A percentile compares a stretch with the other conserved stretches of the same genome.
Conservation (phyloP, 2,888 invertebrate genomes). For the Dilophus febrilis region DNA sequence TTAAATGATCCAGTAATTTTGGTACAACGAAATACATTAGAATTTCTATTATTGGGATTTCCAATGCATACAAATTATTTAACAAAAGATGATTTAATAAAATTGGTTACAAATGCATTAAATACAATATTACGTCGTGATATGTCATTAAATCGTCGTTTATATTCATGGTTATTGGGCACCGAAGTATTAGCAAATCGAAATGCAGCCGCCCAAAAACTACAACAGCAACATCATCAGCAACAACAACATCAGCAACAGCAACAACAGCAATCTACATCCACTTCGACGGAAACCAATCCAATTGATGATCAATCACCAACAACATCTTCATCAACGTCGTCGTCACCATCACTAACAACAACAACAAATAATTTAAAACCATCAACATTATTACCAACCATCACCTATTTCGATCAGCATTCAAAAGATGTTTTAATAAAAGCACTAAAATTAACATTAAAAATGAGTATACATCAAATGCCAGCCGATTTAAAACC, state of each 20-base stretch:
- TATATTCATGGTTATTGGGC: conserved; percentile 73
- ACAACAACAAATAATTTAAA: not conserved
- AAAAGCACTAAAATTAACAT: conserved; percentile 42
- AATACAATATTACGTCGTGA: conserved; percentile 63
- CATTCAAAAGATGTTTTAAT: conserved; percentile 50
- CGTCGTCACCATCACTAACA: not conserved
- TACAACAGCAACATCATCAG: not conserved
- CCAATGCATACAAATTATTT: conserved; percentile 68
- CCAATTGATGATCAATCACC: not conserved
- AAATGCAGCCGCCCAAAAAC: conserved; percentile 16
- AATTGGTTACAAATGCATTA: conserved; percentile 54
- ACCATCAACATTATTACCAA: not conserved
- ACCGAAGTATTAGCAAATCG: conserved; percentile 41
- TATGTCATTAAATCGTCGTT: conserved; percentile 72
- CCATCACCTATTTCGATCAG: conserved; percentile 40
- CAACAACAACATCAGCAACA: not conserved
- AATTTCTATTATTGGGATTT: conserved; percentile 65
- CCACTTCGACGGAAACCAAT: not conserved
- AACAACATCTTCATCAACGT: not conserved
- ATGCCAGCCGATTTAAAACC: conserved; percentile 45
- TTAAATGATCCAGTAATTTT: conserved; percentile 64
- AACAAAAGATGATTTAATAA: conserved; percentile 47
- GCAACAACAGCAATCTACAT: not conserved
- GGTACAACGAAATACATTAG: conserved; percentile 71
- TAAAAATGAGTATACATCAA: conserved; percentile 37